Conservation (phyloP, 2,888 invertebrate genomes). For the Rhyacophila evoluta region DNA sequence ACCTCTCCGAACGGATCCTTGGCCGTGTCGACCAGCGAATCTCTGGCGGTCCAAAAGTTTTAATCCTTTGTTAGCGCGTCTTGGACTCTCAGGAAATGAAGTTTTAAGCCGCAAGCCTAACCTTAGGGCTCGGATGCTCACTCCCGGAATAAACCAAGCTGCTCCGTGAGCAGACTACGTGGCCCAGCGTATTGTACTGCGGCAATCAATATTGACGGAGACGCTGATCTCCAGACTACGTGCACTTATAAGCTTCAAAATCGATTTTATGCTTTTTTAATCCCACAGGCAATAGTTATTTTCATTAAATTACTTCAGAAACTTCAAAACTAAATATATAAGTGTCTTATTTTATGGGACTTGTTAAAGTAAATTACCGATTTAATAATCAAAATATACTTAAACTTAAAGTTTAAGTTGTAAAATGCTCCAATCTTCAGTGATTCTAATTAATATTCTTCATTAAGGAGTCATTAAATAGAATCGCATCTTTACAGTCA, state of each 20-base stretch:
- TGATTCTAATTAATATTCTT: too few species aligned
- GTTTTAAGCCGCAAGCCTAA: constrained; percentile 60
- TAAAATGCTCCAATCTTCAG: too few species aligned
- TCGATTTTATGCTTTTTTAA: background rate
- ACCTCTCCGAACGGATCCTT: constrained; percentile 33
- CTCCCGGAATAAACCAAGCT: constrained; percentile 42
- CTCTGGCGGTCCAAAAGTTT: constrained; percentile 59
- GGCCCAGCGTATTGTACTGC: constrained; percentile 22
- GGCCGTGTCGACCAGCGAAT: constrained; percentile 27
- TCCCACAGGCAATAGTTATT: background rate
- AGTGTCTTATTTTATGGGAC: too few species aligned
- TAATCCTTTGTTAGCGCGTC: constrained; percentile 65
- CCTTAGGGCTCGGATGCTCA: constrained; percentile 47
- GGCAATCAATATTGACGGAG: constrained; percentile 19
- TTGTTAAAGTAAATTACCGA: too few species aligned
- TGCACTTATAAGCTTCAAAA: background rate
- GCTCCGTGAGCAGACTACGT: constrained; percentile 36
- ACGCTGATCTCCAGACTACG: constrained; percentile 1
- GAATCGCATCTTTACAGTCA: too few species aligned
- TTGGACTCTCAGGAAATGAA: constrained; percentile 62
- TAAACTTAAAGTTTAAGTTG: too few species aligned
- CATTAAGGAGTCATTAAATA: too few species aligned
- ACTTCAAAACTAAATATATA: background rate
- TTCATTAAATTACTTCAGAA: background rate
- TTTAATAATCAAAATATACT: too few species aligned